Evolutionary conservation across 1,140 invertebrate genomes (phyloP), one percentile per base, ranked within the genome.

Genomic region (Rhizoglyphus robini): DNA sequence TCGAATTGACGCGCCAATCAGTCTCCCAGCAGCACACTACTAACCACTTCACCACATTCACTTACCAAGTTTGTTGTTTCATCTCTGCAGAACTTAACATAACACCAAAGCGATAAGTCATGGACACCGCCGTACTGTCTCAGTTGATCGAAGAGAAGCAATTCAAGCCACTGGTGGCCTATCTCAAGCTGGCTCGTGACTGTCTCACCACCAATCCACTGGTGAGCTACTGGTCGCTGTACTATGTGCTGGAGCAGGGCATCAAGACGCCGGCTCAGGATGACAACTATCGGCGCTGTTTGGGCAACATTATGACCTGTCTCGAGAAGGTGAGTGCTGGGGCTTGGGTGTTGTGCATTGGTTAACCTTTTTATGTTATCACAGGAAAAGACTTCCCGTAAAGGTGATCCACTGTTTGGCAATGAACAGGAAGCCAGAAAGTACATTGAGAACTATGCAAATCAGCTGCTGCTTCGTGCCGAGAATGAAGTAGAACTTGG

Each of bases 381-480:
- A 60, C n/a, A 1, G 3, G 58, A 60, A 34, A 30, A 32, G 15
- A 60, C 15, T 11, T 32, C 27, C 13, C 58, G 58, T 8, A 30
- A 2, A 11, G 58, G 58, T 46, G 58, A 60, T 60, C 15, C 2
- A 32, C 29, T 60, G n/a, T 60, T 60, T 27, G 15, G 2, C 8
- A 3, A 20, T 32, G 58, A 60, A 60, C 15, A 18, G 23, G 58
- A 60, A 3, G 32, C 58, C 15, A 13, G 29, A 34, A 60, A 60
- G 29, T 60, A 34, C 29, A 60, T 60, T 34, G 58, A 60, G 36
- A 29, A 60, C 13, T 60, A 60, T 46, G 58, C 15, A 15, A 60
- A 60, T 32, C 15, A 60, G 29, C 29, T 60, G 58, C 8, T 60
- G 3, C 30, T 29, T 20, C n/a, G 29, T 3, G 58, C 58, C 15